Evolutionary conservation across 2,888 invertebrate genomes (phyloP), one percentile per base, ranked within the genome.

Genomic region (Epistrophella euchroma): DNA sequence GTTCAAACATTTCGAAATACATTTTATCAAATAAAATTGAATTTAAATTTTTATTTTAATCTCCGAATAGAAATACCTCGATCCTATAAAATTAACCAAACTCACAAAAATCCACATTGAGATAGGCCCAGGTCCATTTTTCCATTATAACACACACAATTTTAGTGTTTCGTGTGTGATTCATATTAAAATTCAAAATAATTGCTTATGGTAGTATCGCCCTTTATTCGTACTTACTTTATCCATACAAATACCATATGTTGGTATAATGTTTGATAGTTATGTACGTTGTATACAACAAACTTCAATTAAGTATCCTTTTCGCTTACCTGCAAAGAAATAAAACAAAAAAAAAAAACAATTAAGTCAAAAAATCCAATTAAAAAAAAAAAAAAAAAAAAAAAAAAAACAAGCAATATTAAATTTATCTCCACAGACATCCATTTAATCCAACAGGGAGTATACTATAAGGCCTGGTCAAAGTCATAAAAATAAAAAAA

Each of bases 271-370:
- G 5, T 43, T 43, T 43, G 40, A 17, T 17, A 17, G 17, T 17
- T 25, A 19, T 2, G 6, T 58, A 58, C 40, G 25, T 60, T 60
- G 60, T 40, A 22, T 22, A 62, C 40, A 19, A 68, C 60, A 2
- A 66, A 68, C 79, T 7, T 66, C 68, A 70, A 73, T 86, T 73
- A 81, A 60, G 70, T 60, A 60, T 66, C 17, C 45, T 19, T 60
- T 60, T 60, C 9, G 50, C 85, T 81, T 76, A 85, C 81, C 81
- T 86, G 76, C 25, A 85, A 81, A 32, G 22, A 76, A 77, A 76
- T 2, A 50, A 17, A 55, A 68, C 70, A 68, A 66, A 55, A 62
- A 68, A 66, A 55, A 62, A 77, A 62, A 68, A 28, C 37, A 81
- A 43, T 58, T 66, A 56, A 75, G 50, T 32, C 52, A 55, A 28